Evolutionary conservation across 2,888 invertebrate genomes (phyloP), one percentile per base, ranked within the genome.

Genomic region (Xylota sylvarum): DNA sequence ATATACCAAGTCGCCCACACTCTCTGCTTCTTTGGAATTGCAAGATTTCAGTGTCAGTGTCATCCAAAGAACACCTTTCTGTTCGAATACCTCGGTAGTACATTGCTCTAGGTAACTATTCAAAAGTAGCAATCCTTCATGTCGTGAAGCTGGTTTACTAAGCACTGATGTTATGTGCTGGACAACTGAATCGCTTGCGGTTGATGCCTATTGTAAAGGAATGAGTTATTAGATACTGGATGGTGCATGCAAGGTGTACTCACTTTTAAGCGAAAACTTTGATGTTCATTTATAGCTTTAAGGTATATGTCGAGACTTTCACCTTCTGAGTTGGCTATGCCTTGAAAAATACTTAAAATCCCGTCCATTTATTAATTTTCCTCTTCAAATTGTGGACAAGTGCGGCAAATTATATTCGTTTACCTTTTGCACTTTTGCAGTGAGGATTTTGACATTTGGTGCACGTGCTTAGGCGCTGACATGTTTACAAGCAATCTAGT

Each of bases 321-420:
- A 12, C 14, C 77, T 14, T 89, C 88, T 1, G 88, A 62, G 3
- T 67, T 83, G 0, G 89, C 72, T 37, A 90, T 88, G 6, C 89
- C 88, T 84, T 90, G 88, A 32, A 90, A 86, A 69, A 90, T 89
- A 52, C 88, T 88, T 12, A 89, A 69, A 70, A 89, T 67, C 43
- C 88, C 89, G 17, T 89, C 88, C 90, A 90, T 90, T 60, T 83
- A 76, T 62, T 55, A 64, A 84, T 73, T 70, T 92, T 10, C 90
- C 10, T 7, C 27, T 3, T 1, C 0, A 5, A n/a, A 40, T 62
- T 4, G 40, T 6, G 6, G 9, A 40, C 6, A 12, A 6, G 6
- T 17, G 12, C 46, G 30, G 5, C 14, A 43, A 43, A 4, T n/a
- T 37, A 12, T 40, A 14, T 40, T 17, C 7, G 23, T 60, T 60